Conservation (phyloP, 2,113 vertebrate genomes). For the Alethe castanea region DNA sequence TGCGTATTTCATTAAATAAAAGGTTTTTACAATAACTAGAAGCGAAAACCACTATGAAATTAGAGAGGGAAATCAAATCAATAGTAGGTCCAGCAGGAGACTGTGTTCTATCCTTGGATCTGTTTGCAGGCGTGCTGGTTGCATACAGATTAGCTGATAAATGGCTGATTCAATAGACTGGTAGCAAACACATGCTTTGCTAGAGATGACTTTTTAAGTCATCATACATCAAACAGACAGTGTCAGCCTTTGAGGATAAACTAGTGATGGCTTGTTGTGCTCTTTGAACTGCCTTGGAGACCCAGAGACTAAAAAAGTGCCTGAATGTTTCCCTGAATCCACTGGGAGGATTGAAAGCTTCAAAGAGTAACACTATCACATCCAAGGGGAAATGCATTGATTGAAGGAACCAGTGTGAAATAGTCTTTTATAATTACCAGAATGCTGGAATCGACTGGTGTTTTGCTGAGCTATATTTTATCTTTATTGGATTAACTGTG, state of each 20-base stretch:
- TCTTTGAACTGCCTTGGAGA: slow-evolving; percentile 79
- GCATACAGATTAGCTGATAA: slow-evolving; percentile 81
- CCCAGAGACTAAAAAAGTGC: slow-evolving; percentile 65
- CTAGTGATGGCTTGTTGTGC: slow-evolving; percentile 75
- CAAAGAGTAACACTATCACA: slow-evolving; percentile 72
- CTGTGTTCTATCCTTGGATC: slow-evolving; percentile 67
- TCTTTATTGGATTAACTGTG: slow-evolving; percentile 86
- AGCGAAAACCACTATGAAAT: slow-evolving; percentile 71
- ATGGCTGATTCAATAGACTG: slow-evolving; percentile 72
- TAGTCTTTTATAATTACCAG: slow-evolving; percentile 81
- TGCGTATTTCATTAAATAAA: slow-evolving; percentile 45
- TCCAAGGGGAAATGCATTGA: slow-evolving; percentile 74
- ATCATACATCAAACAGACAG: slow-evolving; percentile 79
- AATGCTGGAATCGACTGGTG: slow-evolving; percentile 78
- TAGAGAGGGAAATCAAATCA: slow-evolving; percentile 74
- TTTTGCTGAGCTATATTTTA: slow-evolving; percentile 82
- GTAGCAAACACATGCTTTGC: slow-evolving; percentile 75
- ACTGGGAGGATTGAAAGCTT: slow-evolving; percentile 74
- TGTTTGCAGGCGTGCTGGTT: slow-evolving; percentile 58
- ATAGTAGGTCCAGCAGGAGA: slow-evolving; percentile 66
- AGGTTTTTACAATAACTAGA: slow-evolving; percentile 33
- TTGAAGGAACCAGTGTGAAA: slow-evolving; percentile 80
- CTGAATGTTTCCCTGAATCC: slow-evolving; percentile 72
- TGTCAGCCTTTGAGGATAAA: slow-evolving; percentile 81
- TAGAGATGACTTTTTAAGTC: slow-evolving; percentile 78